Evolutionary conservation across 1,140 invertebrate species (phyloP).

Genomic region (Zaprionus inermis): DNA sequence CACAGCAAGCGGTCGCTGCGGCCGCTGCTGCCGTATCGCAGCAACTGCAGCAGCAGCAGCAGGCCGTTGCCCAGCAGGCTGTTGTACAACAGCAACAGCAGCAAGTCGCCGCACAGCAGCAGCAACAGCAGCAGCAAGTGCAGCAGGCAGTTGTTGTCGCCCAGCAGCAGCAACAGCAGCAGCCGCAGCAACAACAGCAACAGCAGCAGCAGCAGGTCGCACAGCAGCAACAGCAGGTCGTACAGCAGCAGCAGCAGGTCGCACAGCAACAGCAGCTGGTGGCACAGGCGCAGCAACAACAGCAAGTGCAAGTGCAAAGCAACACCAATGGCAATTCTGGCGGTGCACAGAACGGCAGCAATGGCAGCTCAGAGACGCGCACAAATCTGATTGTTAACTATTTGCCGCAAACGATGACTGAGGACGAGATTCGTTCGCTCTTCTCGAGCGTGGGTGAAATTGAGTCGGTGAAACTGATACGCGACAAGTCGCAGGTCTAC

Average conservation of each 20-base stretch:
- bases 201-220: constrained; percentile 44
- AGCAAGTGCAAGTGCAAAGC: constrained; percentile 41
- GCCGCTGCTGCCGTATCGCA: constrained; percentile 80
- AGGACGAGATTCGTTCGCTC: constrained; percentile 93
- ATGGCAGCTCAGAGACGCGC: constrained; percentile 79
- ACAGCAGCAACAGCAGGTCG: constrained; percentile 39
- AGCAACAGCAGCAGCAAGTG: constrained; percentile 55
- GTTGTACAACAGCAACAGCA: constrained; percentile 54
- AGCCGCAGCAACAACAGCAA: constrained; percentile 45
- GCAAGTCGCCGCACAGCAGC: constrained; percentile 37
- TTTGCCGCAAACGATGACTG: constrained; percentile 95
- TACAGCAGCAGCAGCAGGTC: constrained; percentile 37
- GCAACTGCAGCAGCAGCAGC: constrained; percentile 71
- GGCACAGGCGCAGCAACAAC: constrained; percentile 61
- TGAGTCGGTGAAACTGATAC: constrained; percentile 95
- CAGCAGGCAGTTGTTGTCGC: constrained; percentile 70
- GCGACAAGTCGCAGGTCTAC: constrained; percentile 92
- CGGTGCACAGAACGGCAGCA: constrained; percentile 72
- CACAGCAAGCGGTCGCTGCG: constrained; percentile 89
- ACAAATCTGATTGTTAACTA: constrained; percentile 96
- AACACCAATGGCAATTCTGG: constrained; percentile 71
- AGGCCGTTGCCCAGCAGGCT: constrained; percentile 60
- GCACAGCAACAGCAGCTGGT: constrained; percentile 43
- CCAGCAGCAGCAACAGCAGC: constrained; percentile 74
- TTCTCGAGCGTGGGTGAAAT: constrained; percentile 95